Evolutionary conservation across 2,888 invertebrate species (phyloP), one percentile per base, ranked within the genome.

Genomic region (Labia minor): DNA sequence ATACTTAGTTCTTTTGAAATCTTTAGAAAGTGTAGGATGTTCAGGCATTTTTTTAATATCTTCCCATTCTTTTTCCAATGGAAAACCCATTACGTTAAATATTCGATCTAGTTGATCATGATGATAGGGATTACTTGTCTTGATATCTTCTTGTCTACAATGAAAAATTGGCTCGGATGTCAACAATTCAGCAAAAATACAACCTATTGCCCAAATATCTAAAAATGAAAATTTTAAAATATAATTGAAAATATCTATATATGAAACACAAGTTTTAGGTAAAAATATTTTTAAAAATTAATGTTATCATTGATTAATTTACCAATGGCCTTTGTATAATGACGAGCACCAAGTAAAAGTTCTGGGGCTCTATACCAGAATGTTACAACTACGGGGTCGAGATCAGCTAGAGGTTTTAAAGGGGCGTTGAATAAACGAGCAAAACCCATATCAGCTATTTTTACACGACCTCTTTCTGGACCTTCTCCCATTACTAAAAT

Each of bases 351-450:
- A 20, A 97, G 81, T 64, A 97, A 79, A 67, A 97, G 78, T 78
- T 99, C 99, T 0, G 98, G 98, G 1, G 99, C 99, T 75, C 99
- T 84, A 78, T 99, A 99, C 97, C 99, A 99, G 80, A 99, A 99
- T 71, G 99, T 99, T 1, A 99, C 99, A 62, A 99, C 99, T 1
- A 99, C 99, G 3, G 99, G 99, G 82, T 99, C 99, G 71, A 99
- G 82, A 80, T 99, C 98, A 10, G 98, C 98, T 49, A 99, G 80
- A 0, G 98, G 97, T 78, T 98, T 98, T 66, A 99, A 79, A 0
- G 99, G 99, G 1, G 96, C 95, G 81, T 98, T 97, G 76, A 99
- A 99, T 65, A 99, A 81, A 70, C 99, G 83, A 0, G 99, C 98
- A 81, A 99, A 99, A 0, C 99, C 99, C 96, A 99, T 97, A 77